Evolutionary conservation across 2,113 vertebrate species (phyloP).

Genomic region (Melierax canorus): DNA sequence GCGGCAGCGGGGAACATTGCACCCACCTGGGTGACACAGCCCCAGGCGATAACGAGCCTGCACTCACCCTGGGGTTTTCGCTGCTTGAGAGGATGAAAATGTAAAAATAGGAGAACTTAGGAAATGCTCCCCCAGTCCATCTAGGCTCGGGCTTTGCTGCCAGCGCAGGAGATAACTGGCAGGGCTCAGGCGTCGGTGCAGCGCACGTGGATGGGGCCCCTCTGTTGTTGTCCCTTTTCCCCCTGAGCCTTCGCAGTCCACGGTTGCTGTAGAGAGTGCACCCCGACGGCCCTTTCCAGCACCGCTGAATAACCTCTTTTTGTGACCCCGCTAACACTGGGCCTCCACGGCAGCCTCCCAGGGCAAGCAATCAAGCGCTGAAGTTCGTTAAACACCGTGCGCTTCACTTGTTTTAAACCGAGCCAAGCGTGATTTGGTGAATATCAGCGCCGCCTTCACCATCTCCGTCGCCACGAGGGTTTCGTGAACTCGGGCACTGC

Average conservation of each 20-base stretch:
- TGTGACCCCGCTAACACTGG: not conserved
- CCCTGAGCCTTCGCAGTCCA: no score
- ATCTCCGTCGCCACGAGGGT: no score
- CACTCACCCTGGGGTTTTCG: not conserved
- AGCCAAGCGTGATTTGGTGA: not conserved
- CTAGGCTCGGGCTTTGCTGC: not conserved
- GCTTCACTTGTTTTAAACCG: not conserved
- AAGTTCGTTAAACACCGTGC: rapidly evolving
- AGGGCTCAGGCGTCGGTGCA: no score
- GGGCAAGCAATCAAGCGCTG: not conserved
- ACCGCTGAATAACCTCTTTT: not conserved
- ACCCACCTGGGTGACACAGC: not conserved
- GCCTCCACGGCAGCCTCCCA: not conserved
- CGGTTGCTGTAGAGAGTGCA: rapidly evolving
- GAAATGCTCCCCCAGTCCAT: not conserved
- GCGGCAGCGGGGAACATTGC: not conserved
- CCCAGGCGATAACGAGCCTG: rapidly evolving
- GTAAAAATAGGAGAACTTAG: not conserved
- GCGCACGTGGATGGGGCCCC: rapidly evolving
- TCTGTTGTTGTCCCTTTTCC: not conserved
- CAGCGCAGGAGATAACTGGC: no score
- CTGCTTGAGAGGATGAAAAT: not conserved
- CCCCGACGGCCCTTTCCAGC: not conserved
- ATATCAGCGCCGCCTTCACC: not conserved
- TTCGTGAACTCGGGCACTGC: rapidly evolving